Evolutionary conservation across 2,113 vertebrate genomes (phyloP).

Genomic region (Planiliza haematocheilus): DNA sequence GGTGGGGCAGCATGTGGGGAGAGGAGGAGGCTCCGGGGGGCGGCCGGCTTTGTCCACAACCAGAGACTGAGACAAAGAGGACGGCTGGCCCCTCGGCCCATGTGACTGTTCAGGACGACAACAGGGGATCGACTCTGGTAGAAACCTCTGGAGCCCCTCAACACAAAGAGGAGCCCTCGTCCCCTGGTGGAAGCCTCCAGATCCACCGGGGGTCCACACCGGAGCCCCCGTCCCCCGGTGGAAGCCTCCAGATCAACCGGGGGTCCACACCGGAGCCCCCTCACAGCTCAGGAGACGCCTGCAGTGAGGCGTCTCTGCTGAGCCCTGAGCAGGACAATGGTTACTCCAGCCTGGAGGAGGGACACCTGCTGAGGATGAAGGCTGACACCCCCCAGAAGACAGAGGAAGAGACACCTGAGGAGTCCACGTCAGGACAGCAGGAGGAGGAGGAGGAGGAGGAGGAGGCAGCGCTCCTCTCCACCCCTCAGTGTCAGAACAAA

Average conservation of each 20-base stretch:
- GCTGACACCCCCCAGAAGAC: rapidly evolving
- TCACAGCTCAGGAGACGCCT: conserved; percentile 39
- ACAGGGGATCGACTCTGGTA: conserved; percentile 42
- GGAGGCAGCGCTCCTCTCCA: rapidly evolving
- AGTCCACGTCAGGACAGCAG: background rate
- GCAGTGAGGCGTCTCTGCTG: conserved; percentile 68
- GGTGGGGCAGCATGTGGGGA: conserved; percentile 72
- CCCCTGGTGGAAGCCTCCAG: conserved; percentile 54
- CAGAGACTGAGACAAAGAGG: conserved; percentile 33
- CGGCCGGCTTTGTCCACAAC: conserved; percentile 46
- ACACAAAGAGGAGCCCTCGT: conserved; percentile 61
- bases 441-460: background rate
- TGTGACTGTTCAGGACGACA: too few relatives aligned
- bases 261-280: background rate
- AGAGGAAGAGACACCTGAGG: background rate
- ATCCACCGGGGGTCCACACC: conserved; percentile 30
- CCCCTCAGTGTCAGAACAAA: conserved; percentile 87
- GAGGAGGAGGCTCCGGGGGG: conserved; percentile 26
- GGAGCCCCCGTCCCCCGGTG: conserved; percentile 50
- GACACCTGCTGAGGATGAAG: conserved; percentile 65
- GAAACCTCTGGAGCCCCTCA: conserved; percentile 75
- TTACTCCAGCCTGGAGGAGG: conserved; percentile 93
- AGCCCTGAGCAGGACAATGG: conserved; percentile 89
- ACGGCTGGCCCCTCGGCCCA: too few relatives aligned
- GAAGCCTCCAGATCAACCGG: conserved; percentile 1